Base-by-base conservation (phyloP, 2,113 vertebrate genomes). In the Eurypyga helias region DNA sequence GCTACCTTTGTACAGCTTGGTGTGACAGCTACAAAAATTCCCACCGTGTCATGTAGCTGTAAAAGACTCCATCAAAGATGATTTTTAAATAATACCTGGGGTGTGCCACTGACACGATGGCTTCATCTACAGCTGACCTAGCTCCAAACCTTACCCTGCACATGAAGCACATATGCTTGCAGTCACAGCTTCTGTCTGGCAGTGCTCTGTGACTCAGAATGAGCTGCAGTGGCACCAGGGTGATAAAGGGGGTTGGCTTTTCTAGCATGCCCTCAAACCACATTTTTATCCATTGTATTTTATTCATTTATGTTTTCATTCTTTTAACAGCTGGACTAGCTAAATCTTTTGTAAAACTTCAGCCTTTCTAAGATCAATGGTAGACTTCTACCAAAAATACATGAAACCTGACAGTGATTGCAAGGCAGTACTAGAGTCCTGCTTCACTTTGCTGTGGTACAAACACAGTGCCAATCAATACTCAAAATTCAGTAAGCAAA, bases 401-500 rank as follows among this genome's bases (percentile, higher is more conserved):
- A 41, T 33, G 34, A 87, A 80, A 66, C 10, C 54, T 82, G 33
- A 83, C 70, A 87, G 64, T 0, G 8, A 87, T 70, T 93, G 72
- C 7, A 61, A 96, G 72, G 80, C n/a, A 81, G 73, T 92, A 18
- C 3, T 15, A 33, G 57, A 87, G 90, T 73, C 73, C 45, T 54
- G 19, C 64, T 92, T 33, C 43, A 83, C 73, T 94, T 71, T 64
- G 69, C n/a, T 17, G 38, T 72, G 65, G 46, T 73, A 90, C 45
- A 87, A 66, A 89, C 94, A 28, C 81, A 70, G 38, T 33, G 64
- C 24, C 72, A 91, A 58, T n/a, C 72, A 91, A 58, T n/a, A 94
- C 71, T 87, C 92, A 83, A 73, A 70, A 92, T 46, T 82, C 92
- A 94, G 28, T 52, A 83, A 95, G 45, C 51, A 97, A 95, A 94